Evolutionary conservation across 2,888 invertebrate species (phyloP).

Genomic region (Cheilosia variabilis): DNA sequence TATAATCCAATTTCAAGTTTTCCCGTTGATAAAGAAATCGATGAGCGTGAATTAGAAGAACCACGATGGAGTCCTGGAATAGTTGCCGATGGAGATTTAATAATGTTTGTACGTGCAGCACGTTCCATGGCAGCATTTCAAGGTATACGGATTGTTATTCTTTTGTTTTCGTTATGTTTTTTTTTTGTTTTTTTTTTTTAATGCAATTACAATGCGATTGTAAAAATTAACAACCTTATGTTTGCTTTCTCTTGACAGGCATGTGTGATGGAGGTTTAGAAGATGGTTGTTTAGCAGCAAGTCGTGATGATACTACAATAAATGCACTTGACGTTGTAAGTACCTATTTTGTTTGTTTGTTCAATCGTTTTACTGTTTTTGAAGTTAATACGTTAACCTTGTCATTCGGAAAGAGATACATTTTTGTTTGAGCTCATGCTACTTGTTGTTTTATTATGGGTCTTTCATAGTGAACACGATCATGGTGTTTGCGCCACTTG

Average conservation of each 20-base stretch:
- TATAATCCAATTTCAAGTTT: slow-evolving; percentile 85
- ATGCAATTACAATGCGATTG: slow-evolving; percentile 24
- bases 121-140: slow-evolving; percentile 99
- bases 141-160: slow-evolving; percentile 77
- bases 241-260: slow-evolving; percentile 84
- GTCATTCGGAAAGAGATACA: background rate
- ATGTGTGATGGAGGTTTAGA: slow-evolving; percentile 99
- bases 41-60: slow-evolving; percentile 88
- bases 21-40: slow-evolving; percentile 84
- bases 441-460: background rate
- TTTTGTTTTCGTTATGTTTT: background rate
- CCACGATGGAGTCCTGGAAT: slow-evolving; percentile 97
- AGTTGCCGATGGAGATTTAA: slow-evolving; percentile 96
- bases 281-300: slow-evolving; percentile 98
- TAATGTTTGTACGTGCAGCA: slow-evolving; percentile 98
- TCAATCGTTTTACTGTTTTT: slow-evolving; percentile 83
- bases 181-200: background rate
- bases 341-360: slow-evolving; percentile 85
- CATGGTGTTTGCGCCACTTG: background rate
- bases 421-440: background rate
- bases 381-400: background rate
- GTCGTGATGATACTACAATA: slow-evolving; percentile 98
- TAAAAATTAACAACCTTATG: slow-evolving; percentile 35
- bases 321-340: slow-evolving; percentile 96
- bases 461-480: background rate